A percentile compares a stretch with the other conserved stretches of the same genome.
These are phyloP conservation scores for Todiramphus saurophagus DNA, from an alignment of 2,113 vertebrate genomes.

Conservation along the genomic window DNA sequence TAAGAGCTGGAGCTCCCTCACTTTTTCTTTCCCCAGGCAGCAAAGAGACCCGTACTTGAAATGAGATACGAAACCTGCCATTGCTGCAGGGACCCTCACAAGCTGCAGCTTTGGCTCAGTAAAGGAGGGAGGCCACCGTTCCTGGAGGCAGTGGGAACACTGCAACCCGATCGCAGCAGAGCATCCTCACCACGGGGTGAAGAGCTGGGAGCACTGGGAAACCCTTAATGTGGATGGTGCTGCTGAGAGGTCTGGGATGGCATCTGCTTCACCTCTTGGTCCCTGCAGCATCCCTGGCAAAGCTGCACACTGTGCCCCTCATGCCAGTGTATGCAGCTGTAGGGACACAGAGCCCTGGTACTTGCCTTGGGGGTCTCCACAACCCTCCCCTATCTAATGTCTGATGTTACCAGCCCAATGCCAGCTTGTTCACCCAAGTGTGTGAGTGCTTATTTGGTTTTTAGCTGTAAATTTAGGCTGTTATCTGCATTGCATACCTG, in stretches of 20 bases:
- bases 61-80: neutral
- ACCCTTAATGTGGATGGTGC: fast-evolving
- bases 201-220: neutral
- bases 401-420: neutral
- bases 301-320: neutral
- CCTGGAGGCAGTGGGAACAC: neutral
- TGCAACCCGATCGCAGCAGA: neutral
- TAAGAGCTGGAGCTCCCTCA: neutral
- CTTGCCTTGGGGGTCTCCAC: neutral
- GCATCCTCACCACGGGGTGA: neutral
- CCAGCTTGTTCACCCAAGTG: neutral
- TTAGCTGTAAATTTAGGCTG: neutral
- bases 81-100: neutral
- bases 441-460: fast-evolving
- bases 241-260: neutral
- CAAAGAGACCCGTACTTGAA: neutral
- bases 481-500: neutral
- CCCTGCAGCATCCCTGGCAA: neutral
- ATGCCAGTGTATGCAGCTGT: neutral
- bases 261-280: fast-evolving
- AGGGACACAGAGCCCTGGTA: neutral
- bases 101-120: fast-evolving
- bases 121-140: neutral
- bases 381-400: neutral
- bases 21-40: neutral